A percentile compares a stretch with the other conserved stretches of the same genome.
phyloP scores from a whole-genome alignment of 1,140 invertebrate species.

The Drosophila kepulauana region DNA sequence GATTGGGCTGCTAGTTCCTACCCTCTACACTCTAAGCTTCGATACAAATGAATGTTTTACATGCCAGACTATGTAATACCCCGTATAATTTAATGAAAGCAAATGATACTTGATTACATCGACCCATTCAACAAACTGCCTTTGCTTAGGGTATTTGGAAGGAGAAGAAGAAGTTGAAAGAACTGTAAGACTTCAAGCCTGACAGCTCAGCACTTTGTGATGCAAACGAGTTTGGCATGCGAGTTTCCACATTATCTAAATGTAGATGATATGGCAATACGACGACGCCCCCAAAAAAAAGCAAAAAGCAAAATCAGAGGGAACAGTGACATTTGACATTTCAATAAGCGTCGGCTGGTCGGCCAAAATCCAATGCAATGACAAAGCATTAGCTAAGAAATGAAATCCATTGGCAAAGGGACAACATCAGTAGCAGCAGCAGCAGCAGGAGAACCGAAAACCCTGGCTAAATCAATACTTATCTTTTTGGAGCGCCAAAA shows the following conservation, averaged over 20 bases:
- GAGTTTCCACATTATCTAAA: slow-evolving; percentile 24
- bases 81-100: neutral
- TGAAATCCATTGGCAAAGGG: slow-evolving; percentile 20
- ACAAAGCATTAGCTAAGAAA: slow-evolving; percentile 55
- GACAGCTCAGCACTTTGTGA: slow-evolving; percentile 48
- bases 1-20: neutral
- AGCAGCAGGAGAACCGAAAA: slow-evolving; percentile 23
- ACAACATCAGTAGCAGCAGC: no score
- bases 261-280: slow-evolving; percentile 31
- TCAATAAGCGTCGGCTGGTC: slow-evolving; percentile 27
- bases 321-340: slow-evolving; percentile 50
- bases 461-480: slow-evolving; percentile 37
- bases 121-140: neutral
- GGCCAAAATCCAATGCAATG: slow-evolving; percentile 47
- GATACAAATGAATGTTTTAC: neutral
- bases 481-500: slow-evolving; percentile 34
- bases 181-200: slow-evolving; percentile 18
- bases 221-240: slow-evolving; percentile 36
- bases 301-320: neutral
- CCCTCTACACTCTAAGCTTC: neutral
- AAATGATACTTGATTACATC: neutral
- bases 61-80: no score
- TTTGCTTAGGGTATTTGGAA: neutral
- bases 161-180: slow-evolving; percentile 15
- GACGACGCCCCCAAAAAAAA: slow-evolving; percentile 25